These are phyloP conservation scores for Phalloptychus januarius DNA, from an alignment of 2,797 vertebrate genomes.

Conservation along the genomic window DNA sequence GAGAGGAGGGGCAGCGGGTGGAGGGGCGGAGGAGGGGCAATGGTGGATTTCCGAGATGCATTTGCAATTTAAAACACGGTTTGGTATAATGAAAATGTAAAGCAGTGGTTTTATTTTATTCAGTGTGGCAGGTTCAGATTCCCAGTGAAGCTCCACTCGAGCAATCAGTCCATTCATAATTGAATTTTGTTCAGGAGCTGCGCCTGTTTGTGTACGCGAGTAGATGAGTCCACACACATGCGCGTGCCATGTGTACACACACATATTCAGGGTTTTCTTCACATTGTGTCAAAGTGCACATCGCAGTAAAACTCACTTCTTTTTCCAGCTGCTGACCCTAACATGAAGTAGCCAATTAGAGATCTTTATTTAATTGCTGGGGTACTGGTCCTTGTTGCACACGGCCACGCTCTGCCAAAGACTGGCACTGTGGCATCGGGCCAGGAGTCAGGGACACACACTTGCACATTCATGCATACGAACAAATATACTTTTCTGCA, in stretches of 20 bases:
- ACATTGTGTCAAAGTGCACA: constrained; percentile 62
- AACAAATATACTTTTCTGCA: constrained; percentile 48
- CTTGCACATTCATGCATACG: constrained; percentile 81
- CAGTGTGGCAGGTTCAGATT: constrained; percentile 96
- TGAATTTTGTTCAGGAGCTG: constrained; percentile 91
- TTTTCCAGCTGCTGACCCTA: constrained; percentile 92
- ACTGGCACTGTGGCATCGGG: constrained; percentile 70
- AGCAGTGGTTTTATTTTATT: constrained; percentile 97
- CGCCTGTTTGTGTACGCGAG: constrained; percentile 61
- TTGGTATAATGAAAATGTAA: constrained; percentile 99
- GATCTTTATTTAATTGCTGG: constrained; percentile 93
- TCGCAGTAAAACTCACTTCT: constrained; percentile 83
- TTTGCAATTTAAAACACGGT: constrained; percentile 98
- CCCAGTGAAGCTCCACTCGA: constrained; percentile 91
- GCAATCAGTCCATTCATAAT: constrained; percentile 98
- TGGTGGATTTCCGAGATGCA: constrained; percentile 77
- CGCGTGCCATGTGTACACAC: constrained; percentile 37
- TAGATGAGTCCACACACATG: constrained; percentile 42
- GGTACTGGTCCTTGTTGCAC: constrained; percentile 74
- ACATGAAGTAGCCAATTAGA: constrained; percentile 94
- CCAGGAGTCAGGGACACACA: constrained; percentile 82
- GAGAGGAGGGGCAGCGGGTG: constrained; percentile 16
- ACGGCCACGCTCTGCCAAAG: constrained; percentile 64
- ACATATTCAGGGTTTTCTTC: constrained; percentile 22
- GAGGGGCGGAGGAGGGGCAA: constrained; percentile 60